Percentiles rank a stretch among this genome's conserved stretches.
phyloP scores from a whole-genome alignment of 2,888 invertebrate species.

The Pristionchus exspectatus region DNA sequence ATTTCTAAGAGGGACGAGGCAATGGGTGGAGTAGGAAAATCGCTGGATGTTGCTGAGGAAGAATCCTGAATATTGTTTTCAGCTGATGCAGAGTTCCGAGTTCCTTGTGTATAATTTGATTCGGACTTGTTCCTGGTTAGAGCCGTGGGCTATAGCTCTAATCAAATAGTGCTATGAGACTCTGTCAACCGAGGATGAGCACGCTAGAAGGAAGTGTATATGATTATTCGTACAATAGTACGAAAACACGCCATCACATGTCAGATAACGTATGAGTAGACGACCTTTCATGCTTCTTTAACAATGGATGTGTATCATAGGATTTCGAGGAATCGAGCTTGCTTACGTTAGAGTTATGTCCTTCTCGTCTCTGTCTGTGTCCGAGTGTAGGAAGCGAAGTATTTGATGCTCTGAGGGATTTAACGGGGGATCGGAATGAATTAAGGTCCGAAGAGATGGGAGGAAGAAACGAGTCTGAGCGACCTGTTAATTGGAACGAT shows the following conservation, averaged over 20 bases:
- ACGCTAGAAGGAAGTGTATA: background rate
- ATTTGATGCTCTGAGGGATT: background rate
- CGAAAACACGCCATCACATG: background rate
- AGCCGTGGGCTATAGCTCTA: background rate
- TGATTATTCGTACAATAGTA: background rate
- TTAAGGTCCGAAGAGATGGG: background rate
- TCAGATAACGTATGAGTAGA: background rate
- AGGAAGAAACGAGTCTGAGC: constrained; percentile 39
- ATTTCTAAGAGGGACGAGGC: constrained; percentile 34
- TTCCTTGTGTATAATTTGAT: background rate
- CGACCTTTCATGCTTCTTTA: background rate
- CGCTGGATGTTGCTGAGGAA: constrained; percentile 47
- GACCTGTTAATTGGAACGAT: background rate
- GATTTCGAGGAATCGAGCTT: background rate
- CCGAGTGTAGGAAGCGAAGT: constrained; percentile 21
- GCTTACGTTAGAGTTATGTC: constrained; percentile 17
- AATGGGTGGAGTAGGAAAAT: constrained; percentile 33
- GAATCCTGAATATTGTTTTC: constrained; percentile 43
- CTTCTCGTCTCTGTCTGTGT: background rate
- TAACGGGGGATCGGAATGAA: constrained; percentile 4
- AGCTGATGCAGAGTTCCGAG: background rate
- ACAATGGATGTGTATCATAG: background rate
- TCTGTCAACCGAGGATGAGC: background rate
- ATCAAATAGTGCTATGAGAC: background rate
- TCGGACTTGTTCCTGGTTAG: background rate